Conservation (phyloP, 2,888 invertebrate species). For the Arenicola marina region DNA sequence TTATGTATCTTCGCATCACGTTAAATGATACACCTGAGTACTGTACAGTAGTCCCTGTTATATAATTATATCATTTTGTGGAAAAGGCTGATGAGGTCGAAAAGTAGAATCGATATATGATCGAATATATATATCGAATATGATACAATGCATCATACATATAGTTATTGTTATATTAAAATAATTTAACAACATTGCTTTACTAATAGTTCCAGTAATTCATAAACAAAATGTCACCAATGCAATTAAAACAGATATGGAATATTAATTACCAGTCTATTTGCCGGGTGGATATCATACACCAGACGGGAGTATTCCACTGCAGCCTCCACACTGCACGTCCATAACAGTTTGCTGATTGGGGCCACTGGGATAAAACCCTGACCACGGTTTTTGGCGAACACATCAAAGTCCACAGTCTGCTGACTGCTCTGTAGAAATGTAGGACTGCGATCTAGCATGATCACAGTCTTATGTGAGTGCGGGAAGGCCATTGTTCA, state of each 20-base stretch:
- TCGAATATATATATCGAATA: no score
- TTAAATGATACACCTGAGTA: no score
- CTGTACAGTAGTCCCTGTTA: no score
- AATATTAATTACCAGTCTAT: constrained; percentile 45
- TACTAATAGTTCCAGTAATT: neutral
- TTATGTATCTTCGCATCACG: no score
- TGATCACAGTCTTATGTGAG: constrained; percentile 89
- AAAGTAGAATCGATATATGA: no score
- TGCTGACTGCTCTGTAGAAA: constrained; percentile 84
- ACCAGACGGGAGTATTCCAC: constrained; percentile 96
- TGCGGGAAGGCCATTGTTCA: constrained; percentile 40
- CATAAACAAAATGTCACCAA: neutral
- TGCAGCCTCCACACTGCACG: constrained; percentile 91
- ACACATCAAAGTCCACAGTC: constrained; percentile 80
- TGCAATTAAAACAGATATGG: neutral
- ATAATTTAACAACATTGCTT: neutral
- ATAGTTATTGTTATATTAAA: neutral
- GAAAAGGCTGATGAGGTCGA: no score
- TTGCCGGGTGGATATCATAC: constrained; percentile 89
- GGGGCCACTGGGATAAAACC: constrained; percentile 70
- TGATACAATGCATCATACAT: no score
- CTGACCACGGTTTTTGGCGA: constrained; percentile 36
- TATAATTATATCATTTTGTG: no score
- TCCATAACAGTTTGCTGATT: constrained; percentile 93
- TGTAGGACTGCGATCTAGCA: constrained; percentile 83